A percentile compares a stretch with the other conserved stretches of the same genome.
Evolutionary conservation across 2,888 invertebrate genomes (phyloP).

Genomic region (Apamea monoglypha): DNA sequence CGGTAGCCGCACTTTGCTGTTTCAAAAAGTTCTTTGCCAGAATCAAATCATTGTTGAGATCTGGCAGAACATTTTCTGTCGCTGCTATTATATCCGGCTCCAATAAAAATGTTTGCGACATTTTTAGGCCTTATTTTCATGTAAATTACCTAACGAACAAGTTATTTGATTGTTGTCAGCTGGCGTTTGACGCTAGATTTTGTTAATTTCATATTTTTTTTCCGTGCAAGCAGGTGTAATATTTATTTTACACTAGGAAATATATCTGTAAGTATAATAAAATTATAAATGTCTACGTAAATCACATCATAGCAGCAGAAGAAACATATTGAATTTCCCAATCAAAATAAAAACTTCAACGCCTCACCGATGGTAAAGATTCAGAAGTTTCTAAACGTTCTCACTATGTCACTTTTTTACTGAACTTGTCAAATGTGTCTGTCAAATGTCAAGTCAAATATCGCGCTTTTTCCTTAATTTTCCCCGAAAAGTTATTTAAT

Average conservation of each 20-base stretch:
- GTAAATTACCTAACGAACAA: slow-evolving; percentile 10
- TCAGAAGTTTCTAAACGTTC: background rate
- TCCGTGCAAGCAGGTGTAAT: background rate
- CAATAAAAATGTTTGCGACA: slow-evolving; percentile 82
- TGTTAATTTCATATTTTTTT: background rate
- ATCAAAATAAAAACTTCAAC: background rate
- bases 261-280: background rate
- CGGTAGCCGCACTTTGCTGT: slow-evolving; percentile 91
- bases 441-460: background rate
- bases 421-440: background rate
- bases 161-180: slow-evolving; percentile 2
- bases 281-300: background rate
- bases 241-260: background rate
- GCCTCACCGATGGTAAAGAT: background rate
- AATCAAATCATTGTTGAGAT: slow-evolving; percentile 89
- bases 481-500: too few species aligned
- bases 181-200: slow-evolving; percentile 26
- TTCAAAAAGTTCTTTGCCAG: slow-evolving; percentile 92
- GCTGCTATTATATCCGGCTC: slow-evolving; percentile 88
- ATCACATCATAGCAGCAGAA: background rate
- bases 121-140: slow-evolving; percentile 65
- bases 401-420: background rate
- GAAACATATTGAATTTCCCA: background rate
- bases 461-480: background rate
- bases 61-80: slow-evolving; percentile 87